Base-by-base conservation (phyloP, 1,140 invertebrate species). In the Dendroctonus ponderosae region DNA sequence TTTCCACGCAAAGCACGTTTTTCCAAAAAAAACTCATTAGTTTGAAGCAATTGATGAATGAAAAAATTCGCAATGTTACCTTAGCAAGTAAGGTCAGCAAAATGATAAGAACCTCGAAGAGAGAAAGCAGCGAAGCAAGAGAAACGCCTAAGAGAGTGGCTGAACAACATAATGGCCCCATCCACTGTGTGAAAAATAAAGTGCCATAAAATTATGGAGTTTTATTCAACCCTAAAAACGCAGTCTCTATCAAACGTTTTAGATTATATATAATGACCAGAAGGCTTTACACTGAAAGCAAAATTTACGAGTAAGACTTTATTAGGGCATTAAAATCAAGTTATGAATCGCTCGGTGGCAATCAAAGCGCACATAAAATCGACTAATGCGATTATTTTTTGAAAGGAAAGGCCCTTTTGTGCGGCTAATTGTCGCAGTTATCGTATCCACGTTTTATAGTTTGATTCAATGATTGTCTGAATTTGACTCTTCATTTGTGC, bases 141-240 rank as follows among this genome's bases (percentile, higher is more conserved):
- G 62, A 61, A 67, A 69, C 60, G 52, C 41, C 44, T 12, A 26
- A 26, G 42, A 67, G 71, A 74, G 72, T 74, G 65, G 69, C 71
- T 70, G 66, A 62, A 72, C 69, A 69, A 72, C 70, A 75, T 74
- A 75, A 75, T 74, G 66, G 74, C 70, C 68, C 72, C 62, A 74
- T 72, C 72, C 72, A 69, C 70, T 70, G 68, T 61, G 63, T 66
- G 74, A 75, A 75, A 72, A 67, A 75, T 75, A 74, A 76, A 76
- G 74, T 74, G 74, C 70, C 73, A 72, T 75, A 72, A 76, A 76
- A 76, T 75, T 75, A 75, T 75, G 68, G 74, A 72, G 73, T 75
- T 76, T 76, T 75, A 75, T 75, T 76, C 72, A 63, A 42, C 62
- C 68, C 65, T 71, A 75, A 75, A 68, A 73, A 67, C 44, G 67